Conservation (phyloP, 2,888 invertebrate genomes). For the Hemaris fuciformis region DNA sequence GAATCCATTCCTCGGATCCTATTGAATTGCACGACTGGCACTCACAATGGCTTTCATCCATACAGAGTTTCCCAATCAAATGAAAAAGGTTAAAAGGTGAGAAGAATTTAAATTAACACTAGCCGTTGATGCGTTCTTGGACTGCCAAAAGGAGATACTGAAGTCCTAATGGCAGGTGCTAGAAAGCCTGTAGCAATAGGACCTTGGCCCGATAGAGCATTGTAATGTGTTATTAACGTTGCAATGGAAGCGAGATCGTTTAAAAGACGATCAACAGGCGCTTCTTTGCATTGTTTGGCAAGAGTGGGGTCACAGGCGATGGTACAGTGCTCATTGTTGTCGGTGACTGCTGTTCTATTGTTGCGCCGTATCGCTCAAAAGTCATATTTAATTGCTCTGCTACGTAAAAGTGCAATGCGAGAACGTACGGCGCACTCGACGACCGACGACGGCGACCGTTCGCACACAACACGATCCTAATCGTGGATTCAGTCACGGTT, state of each 20-base stretch:
- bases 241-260: constrained; percentile 72
- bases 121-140: constrained; percentile 46
- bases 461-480: constrained; percentile 49
- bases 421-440: constrained; percentile 26
- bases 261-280: constrained; percentile 76
- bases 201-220: constrained; percentile 72
- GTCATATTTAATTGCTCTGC: constrained; percentile 64
- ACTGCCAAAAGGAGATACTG: constrained; percentile 50
- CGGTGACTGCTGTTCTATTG: constrained; percentile 56
- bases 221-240: constrained; percentile 67
- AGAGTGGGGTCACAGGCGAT: constrained; percentile 59
- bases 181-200: constrained; percentile 73
- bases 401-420: constrained; percentile 42
- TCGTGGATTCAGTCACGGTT: constrained; percentile 50
- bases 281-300: constrained; percentile 69
- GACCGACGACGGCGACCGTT: constrained; percentile 33
- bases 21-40: constrained; percentile 13
- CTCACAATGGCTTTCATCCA: constrained; percentile 47
- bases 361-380: constrained; percentile 61
- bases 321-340: constrained; percentile 62
- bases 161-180: constrained; percentile 65
- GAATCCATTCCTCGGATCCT: constrained; percentile 6
- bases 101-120: constrained; percentile 66
- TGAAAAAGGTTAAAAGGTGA: constrained; percentile 70
- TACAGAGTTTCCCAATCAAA: constrained; percentile 57